These are phyloP conservation scores for Crematogaster levior DNA, from an alignment of 2,888 invertebrate genomes.

Conservation along the genomic window DNA sequence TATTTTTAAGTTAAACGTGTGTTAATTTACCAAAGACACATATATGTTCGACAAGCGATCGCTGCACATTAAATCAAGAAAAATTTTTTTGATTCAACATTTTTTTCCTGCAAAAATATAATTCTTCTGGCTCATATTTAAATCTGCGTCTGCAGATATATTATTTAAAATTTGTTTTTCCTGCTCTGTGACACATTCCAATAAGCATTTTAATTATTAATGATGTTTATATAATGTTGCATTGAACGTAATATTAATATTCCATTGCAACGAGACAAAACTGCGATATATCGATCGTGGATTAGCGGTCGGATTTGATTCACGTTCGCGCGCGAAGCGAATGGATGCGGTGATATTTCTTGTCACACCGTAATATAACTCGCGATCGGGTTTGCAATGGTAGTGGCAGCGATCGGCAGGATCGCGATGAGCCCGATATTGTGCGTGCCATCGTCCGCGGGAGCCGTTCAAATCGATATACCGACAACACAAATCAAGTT, in stretches of 20 bases:
- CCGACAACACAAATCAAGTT: slow-evolving; percentile 56
- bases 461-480: slow-evolving; percentile 43
- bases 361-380: background rate
- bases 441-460: background rate
- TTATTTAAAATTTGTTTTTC: no score
- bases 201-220: slow-evolving; percentile 4
- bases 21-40: no score
- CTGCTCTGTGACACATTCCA: background rate
- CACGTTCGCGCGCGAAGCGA: background rate
- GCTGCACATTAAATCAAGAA: no score
- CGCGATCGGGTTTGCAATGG: background rate
- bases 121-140: no score
- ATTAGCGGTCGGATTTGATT: background rate
- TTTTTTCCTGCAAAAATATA: no score
- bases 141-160: no score
- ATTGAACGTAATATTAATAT: background rate
- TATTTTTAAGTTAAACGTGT: no score
- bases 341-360: background rate
- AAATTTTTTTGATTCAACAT: no score
- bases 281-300: background rate
- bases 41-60: no score
- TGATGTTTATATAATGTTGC: background rate
- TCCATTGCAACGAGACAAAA: background rate
- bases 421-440: background rate
- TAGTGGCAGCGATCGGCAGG: background rate